Percentiles rank a stretch among this genome's conserved stretches.
These are phyloP conservation scores for Holacanthella duospinosa DNA, from an alignment of 2,888 invertebrate genomes.

Conservation along the genomic window DNA sequence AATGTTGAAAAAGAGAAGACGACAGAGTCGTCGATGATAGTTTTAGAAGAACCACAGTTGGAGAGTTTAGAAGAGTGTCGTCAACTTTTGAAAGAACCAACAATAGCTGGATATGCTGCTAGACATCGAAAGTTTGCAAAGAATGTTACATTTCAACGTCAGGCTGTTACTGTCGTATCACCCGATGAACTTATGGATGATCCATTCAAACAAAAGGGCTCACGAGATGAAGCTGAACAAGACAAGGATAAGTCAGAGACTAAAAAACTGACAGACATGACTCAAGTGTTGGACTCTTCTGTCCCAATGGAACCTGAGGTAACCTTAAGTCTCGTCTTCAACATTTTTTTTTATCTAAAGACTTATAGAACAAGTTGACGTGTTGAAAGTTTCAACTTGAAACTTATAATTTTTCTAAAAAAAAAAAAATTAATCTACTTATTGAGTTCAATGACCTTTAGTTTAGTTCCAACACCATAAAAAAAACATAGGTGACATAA, in stretches of 20 bases:
- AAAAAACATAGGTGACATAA: no score
- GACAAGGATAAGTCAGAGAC: neutral
- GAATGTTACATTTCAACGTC: constrained; percentile 77
- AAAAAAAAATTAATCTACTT: no score
- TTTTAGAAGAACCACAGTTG: constrained; percentile 40
- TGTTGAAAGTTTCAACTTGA: no score
- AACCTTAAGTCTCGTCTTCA: no score
- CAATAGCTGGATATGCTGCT: constrained; percentile 77
- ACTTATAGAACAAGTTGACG: no score
- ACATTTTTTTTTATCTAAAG: no score
- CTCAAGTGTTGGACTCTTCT: neutral
- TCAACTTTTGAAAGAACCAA: constrained; percentile 66
- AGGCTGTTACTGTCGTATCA: constrained; percentile 40
- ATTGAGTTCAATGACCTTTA: no score
- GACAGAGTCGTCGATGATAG: constrained; percentile 27
- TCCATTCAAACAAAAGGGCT: no score
- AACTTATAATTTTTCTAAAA: no score
- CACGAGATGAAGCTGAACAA: neutral
- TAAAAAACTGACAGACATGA: neutral
- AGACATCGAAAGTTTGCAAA: constrained; percentile 70
- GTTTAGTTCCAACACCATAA: no score
- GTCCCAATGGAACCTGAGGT: no score
- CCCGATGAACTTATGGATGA: neutral
- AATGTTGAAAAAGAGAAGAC: constrained; percentile 9
- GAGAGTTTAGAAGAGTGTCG: constrained; percentile 42